Evolutionary conservation across 2,797 vertebrate species (phyloP), one percentile per base, ranked within the genome.

Genomic region (Echiichthys vipera): DNA sequence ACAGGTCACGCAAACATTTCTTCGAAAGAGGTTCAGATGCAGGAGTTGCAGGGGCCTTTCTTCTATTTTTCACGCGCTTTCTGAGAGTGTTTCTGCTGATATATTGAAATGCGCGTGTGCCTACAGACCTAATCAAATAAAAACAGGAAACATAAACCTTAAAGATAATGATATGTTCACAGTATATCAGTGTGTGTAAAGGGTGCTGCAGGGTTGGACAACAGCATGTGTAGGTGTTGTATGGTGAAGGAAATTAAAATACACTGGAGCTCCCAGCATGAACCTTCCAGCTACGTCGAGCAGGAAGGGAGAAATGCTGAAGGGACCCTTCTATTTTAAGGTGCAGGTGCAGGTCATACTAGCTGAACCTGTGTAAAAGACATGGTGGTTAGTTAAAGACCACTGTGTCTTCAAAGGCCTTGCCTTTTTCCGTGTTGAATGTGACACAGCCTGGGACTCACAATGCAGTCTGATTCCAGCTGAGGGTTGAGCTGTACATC

Each of bases 401-500:
- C 32, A 57, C 13, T 34, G 43, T 30, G 43, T 53, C 25, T 30
- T 50, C 53, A 49, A 51, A 55, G 34, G 30, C 45, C 4, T 46
- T 22, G 36, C 34, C 37, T 63, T 43, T 59, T 50, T n/a, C n/a
- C n/a, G 22, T 68, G 39, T 72, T 66, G 49, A 30, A 13, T 71
- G 57, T 67, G 66, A 67, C 62, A 68, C 8, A 67, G 55, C 36
- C 45, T 27, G 13, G 70, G 66, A 81, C 85, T 91, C 91, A n/a
- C 78, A 71, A 87, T 82, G 82, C 77, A 54, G 27, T 66, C 30
- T 55, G 55, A 63, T 55, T 87, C 70, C 78, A 78, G 77, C 59
- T 81, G 32, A 88, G 51, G 57, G 78, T 72, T 88, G 80, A 89
- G 83, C 77, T 65, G 65, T 85, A 58, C 39, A 77, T 36, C 71